phyloP scores from a whole-genome alignment of 2,113 vertebrate species.

The Phodopus roborovskii region DNA sequence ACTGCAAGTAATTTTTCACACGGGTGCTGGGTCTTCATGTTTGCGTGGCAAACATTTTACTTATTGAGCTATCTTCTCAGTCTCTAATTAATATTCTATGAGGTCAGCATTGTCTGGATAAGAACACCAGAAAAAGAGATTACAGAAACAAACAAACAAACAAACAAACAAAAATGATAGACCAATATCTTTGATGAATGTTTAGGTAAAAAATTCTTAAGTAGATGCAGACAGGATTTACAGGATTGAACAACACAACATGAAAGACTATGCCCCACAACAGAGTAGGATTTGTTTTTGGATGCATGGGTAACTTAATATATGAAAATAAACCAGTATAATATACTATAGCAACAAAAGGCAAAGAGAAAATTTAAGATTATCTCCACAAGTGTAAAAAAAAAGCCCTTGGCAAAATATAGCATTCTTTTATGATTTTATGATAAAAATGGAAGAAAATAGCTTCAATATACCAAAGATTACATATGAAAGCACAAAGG shows the following conservation, averaged over 20 bases:
- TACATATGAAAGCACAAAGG: background rate
- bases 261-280: background rate
- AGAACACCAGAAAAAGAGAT: background rate
- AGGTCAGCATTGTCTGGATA: background rate
- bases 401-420: slow-evolving; percentile 1
- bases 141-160: background rate
- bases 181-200: background rate
- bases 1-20: background rate
- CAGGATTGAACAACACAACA: background rate
- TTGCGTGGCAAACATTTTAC: too few species aligned
- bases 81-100: background rate
- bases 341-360: background rate
- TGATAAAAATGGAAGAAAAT: slow-evolving; percentile 20
- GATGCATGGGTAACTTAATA: background rate
- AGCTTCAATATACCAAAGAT: background rate
- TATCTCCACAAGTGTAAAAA: background rate
- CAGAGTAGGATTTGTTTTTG: background rate
- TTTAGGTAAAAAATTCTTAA: slow-evolving; percentile 20
- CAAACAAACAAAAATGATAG: background rate
- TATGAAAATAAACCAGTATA: background rate
- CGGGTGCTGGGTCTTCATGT: background rate
- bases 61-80: background rate
- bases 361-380: background rate
- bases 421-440: background rate
- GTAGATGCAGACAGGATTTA: background rate